Base-by-base conservation (phyloP, 1,140 invertebrate species). In the Eufriesea mexicana region DNA sequence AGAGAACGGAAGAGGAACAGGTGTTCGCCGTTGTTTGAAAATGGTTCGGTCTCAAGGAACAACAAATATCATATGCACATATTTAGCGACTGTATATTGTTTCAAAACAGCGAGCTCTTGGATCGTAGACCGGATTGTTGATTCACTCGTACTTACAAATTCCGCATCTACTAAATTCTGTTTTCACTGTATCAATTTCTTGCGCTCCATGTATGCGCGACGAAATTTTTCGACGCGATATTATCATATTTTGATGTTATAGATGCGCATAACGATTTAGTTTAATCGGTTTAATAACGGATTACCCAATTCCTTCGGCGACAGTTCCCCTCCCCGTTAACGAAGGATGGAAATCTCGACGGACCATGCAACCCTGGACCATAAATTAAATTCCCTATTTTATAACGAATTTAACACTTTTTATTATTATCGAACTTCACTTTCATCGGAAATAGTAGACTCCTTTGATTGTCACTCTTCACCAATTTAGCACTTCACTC, bases 11-110 rank as follows among this genome's bases (percentile, higher is more conserved):
- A 88, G 68, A 81, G 85, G 84, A 85, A 87, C 85, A 75, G 74
- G 86, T 90, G 80, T 61, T 79, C 81, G 70, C 66, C 68, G 74
- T 90, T 88, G 89, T 90, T 90, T 88, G 78, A 79, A 89, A 91
- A 87, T 83, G 76, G 76, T 84, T 49, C 61, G 70, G 83, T 87
- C 86, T 90, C 87, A 87, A 90, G 87, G 75, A 90, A 86, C 87
- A 85, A 84, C 78, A 87, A 86, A 90, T 89, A 88, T 87, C 85
- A 86, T 90, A 92, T 92, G 90, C 88, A 91, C 91, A 92, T 92
- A 92, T 92, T 92, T 91, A 90, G 86, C 84, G 57, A 71, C 80
- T 76, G 76, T 73, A 85, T 91, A 92, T 92, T 92, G 91, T 93
- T 91, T 90, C 89, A 90, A 90, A 93, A 90, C 84, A 91, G 84